phyloP scores from a whole-genome alignment of 2,797 vertebrate genomes.

The Cryptoprocta ferox region DNA sequence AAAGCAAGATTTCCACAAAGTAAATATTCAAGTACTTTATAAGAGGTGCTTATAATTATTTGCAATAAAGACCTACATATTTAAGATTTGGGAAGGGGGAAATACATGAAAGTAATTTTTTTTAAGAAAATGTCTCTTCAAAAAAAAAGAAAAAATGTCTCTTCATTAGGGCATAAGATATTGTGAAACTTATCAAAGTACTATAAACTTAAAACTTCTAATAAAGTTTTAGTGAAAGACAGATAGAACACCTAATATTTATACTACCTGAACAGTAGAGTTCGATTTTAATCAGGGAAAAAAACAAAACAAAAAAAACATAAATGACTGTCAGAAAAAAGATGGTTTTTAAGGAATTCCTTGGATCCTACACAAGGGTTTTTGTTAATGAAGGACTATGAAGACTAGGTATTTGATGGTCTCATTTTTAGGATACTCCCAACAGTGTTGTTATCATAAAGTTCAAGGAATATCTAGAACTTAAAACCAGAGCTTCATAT shows the following conservation, averaged over 20 bases:
- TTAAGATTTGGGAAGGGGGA: conserved; percentile 7
- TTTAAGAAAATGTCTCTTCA: conserved; percentile 30
- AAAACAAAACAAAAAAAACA: not conserved
- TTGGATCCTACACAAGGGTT: not conserved
- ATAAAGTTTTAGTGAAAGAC: conserved; percentile 36
- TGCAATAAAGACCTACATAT: conserved; percentile 33
- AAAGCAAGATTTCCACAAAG: not conserved
- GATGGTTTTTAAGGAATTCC: conserved; percentile 20
- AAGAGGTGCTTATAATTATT: not conserved
- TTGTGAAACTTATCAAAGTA: conserved; percentile 17
- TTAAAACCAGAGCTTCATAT: conserved; percentile 50
- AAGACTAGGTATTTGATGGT: not conserved
- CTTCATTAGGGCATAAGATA: conserved; percentile 39
- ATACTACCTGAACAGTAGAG: not conserved
- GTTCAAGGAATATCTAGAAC: not conserved
- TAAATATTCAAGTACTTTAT: conserved; percentile 52
- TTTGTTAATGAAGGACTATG: not conserved
- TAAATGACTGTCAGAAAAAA: conserved; percentile 25
- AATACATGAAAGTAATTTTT: conserved; percentile 2
- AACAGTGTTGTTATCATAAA: conserved; percentile 27
- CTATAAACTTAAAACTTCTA: conserved; percentile 7
- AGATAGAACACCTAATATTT: not conserved
- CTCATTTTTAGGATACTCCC: conserved; percentile 37
- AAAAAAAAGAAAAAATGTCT: not conserved
- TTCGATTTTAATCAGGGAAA: conserved; percentile 3